A percentile compares a stretch with the other conserved stretches of the same genome.
phyloP scores from a whole-genome alignment of 2,888 invertebrate genomes.

The Ennomos fuscantarius region DNA sequence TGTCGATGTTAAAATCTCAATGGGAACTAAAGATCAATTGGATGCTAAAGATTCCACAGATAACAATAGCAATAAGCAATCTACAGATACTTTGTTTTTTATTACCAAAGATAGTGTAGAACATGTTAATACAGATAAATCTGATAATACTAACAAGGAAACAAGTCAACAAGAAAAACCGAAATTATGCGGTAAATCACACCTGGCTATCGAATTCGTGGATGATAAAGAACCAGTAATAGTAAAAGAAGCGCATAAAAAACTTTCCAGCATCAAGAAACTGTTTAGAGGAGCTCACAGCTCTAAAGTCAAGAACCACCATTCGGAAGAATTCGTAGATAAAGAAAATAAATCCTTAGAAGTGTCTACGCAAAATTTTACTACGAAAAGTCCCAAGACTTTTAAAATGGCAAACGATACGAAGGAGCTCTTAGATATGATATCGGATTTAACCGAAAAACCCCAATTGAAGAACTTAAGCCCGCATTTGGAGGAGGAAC shows the following conservation, averaged over 20 bases:
- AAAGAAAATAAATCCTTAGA: slow-evolving; percentile 28
- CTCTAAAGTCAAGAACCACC: not conserved
- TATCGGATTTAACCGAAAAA: slow-evolving; percentile 63
- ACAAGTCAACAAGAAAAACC: slow-evolving; percentile 1
- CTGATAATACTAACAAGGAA: not conserved
- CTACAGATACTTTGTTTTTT: slow-evolving; percentile 51
- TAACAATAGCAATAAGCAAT: slow-evolving; percentile 26
- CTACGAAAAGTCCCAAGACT: slow-evolving; percentile 37
- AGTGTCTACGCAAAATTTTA: slow-evolving; percentile 24
- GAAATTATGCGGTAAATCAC: slow-evolving; percentile 13
- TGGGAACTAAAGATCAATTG: too few species aligned
- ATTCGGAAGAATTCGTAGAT: slow-evolving; percentile 41
- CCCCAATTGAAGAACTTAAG: slow-evolving; percentile 30
- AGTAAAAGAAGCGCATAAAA: slow-evolving; percentile 36
- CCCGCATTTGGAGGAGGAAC: slow-evolving; percentile 30
- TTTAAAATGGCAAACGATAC: slow-evolving; percentile 63
- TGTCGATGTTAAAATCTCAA: too few species aligned
- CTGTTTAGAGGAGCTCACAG: not conserved
- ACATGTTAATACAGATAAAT: slow-evolving; percentile 33
- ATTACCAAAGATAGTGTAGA: slow-evolving; percentile 51
- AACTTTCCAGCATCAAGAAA: slow-evolving; percentile 39
- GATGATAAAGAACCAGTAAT: slow-evolving; percentile 27
- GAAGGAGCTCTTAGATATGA: slow-evolving; percentile 64
- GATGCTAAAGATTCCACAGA: not conserved
- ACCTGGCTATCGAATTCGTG: slow-evolving; percentile 38